A percentile compares a stretch with the other conserved stretches of the same genome.
Evolutionary conservation across 2,113 vertebrate species (phyloP).

Genomic region (Bos javanicus): DNA sequence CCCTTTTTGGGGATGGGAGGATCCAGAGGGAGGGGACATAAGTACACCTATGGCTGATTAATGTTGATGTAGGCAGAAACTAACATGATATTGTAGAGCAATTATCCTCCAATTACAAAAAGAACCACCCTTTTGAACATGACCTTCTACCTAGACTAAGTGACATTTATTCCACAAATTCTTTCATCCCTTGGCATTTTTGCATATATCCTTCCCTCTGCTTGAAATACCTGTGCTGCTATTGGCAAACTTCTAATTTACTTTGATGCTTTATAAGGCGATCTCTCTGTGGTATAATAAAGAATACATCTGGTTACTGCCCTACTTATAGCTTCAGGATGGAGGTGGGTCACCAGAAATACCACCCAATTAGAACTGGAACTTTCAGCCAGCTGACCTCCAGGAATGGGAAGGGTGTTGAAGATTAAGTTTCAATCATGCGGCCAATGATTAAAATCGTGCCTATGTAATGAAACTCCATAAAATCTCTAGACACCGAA

Average conservation of each 20-base stretch:
- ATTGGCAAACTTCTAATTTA: neutral
- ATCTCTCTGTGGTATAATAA: neutral
- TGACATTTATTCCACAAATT: conserved; percentile 14
- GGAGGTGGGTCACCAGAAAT: neutral
- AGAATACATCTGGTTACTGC: neutral
- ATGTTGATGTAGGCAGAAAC: neutral
- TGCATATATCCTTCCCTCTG: conserved; percentile 17
- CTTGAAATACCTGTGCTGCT: neutral
- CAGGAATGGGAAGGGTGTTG: neutral
- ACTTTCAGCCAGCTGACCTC: neutral
- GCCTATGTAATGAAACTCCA: neutral
- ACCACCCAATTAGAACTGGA: neutral
- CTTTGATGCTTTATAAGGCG: neutral
- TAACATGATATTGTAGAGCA: neutral
- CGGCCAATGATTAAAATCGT: neutral
- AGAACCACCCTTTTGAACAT: neutral
- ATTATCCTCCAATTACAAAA: neutral
- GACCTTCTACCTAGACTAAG: neutral
- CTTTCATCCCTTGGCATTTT: neutral
- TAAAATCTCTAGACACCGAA: neutral
- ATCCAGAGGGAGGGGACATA: neutral
- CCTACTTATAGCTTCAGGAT: neutral
- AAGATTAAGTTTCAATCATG: neutral
- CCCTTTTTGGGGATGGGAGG: neutral
- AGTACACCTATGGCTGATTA: neutral